A percentile compares a stretch with the other conserved stretches of the same genome.
These are phyloP conservation scores for Diarsia brunnea DNA, from an alignment of 2,888 invertebrate species.

Conservation along the genomic window DNA sequence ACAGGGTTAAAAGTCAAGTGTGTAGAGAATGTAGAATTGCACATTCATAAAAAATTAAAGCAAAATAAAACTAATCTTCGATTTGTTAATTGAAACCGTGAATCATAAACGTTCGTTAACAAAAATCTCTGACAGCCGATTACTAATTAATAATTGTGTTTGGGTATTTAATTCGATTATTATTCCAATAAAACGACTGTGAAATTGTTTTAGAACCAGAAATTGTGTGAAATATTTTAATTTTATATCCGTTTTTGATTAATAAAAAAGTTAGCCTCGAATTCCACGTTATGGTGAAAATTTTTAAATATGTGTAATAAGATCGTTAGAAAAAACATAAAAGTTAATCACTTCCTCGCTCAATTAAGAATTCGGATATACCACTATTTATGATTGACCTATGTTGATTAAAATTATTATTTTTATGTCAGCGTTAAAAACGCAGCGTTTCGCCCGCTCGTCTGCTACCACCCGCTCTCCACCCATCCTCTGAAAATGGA, in stretches of 20 bases:
- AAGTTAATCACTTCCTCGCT: conserved; percentile 46
- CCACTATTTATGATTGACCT: neutral
- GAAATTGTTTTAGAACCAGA: conserved; percentile 65
- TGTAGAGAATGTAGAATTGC: conserved; percentile 29
- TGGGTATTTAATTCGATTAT: conserved; percentile 66
- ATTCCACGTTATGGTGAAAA: conserved; percentile 58
- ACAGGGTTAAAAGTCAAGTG: neutral
- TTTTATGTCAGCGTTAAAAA: conserved; percentile 41
- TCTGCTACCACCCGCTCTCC: conserved; percentile 71
- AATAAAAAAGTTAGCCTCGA: conserved; percentile 54
- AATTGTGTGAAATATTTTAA: conserved; percentile 68
- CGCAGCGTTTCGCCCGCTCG: conserved; percentile 75
- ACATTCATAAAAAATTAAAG: conserved; percentile 56
- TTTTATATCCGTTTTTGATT: conserved; percentile 51
- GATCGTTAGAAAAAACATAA: conserved; percentile 38
- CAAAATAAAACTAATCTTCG: conserved; percentile 66
- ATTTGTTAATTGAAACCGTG: conserved; percentile 70
- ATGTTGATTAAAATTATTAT: conserved; percentile 11
- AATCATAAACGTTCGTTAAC: conserved; percentile 70
- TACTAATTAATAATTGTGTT: conserved; percentile 68
- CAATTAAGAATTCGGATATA: conserved; percentile 39
- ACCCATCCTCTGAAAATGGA: conserved; percentile 90
- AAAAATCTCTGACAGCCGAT: conserved; percentile 62
- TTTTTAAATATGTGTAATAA: conserved; percentile 46
- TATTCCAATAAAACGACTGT: conserved; percentile 66